Percentiles rank a stretch among this genome's conserved stretches.
Conservation (phyloP, 2,888 invertebrate genomes). For the Andricus curvator region DNA sequence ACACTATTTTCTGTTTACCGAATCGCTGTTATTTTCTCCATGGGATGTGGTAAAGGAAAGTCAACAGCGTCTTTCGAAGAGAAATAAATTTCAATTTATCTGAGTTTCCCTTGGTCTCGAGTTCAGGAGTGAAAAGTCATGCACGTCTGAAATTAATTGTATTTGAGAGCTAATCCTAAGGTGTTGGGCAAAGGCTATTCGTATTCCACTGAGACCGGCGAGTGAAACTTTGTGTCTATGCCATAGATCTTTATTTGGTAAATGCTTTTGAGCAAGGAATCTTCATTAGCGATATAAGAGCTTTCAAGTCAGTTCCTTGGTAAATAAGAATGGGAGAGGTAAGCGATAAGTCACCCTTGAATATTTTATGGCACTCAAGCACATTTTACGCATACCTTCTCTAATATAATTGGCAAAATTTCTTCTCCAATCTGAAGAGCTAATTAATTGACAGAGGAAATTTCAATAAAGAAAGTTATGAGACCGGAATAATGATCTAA, state of each 20-base stretch:
- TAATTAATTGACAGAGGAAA: background rate
- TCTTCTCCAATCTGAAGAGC: background rate
- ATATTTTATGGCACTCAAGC: slow-evolving; percentile 50
- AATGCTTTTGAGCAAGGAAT: slow-evolving; percentile 58
- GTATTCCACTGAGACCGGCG: slow-evolving; percentile 45
- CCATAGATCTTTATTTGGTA: slow-evolving; percentile 64
- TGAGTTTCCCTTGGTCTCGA: slow-evolving; percentile 6
- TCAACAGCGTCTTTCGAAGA: slow-evolving; percentile 5
- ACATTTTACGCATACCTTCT: background rate
- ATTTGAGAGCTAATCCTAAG: slow-evolving; percentile 24
- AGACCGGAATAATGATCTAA: too few species aligned
- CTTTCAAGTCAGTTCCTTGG: slow-evolving; percentile 49
- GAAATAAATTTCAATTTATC: slow-evolving; percentile 37
- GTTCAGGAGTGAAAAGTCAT: slow-evolving; percentile 31
- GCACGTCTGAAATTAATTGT: slow-evolving; percentile 37
- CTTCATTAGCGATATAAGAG: slow-evolving; percentile 63
- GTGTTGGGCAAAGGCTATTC: slow-evolving; percentile 18
- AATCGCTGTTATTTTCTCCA: background rate
- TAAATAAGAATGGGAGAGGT: slow-evolving; percentile 54
- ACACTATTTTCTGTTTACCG: background rate
- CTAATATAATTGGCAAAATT: background rate
- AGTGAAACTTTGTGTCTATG: slow-evolving; percentile 60
- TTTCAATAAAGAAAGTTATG: background rate
- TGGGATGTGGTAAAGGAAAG: background rate
- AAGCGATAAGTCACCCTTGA: slow-evolving; percentile 48